phyloP scores from a whole-genome alignment of 2,797 vertebrate genomes.

The Anabacerthia variegaticeps region DNA sequence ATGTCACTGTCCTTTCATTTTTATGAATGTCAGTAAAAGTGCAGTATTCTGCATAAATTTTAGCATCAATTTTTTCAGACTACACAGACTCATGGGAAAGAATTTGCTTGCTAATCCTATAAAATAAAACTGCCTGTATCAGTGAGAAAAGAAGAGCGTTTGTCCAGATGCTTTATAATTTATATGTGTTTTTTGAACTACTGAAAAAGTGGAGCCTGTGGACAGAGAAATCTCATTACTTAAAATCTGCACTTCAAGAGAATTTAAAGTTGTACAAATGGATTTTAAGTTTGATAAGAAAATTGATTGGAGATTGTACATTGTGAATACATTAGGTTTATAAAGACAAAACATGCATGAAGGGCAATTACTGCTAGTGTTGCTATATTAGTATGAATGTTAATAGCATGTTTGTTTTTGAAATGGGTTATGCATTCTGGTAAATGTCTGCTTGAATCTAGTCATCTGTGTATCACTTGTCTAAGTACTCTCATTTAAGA shows the following conservation, averaged over 20 bases:
- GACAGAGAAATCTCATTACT: conserved; percentile 10
- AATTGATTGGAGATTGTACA: conserved; percentile 79
- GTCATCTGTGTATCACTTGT: conserved; percentile 86
- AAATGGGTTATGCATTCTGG: conserved; percentile 84
- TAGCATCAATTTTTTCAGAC: neutral
- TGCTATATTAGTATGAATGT: conserved; percentile 84
- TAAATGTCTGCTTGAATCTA: conserved; percentile 86
- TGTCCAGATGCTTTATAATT: conserved; percentile 42
- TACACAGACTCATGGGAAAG: neutral
- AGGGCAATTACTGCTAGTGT: conserved; percentile 83
- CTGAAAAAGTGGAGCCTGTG: neutral
- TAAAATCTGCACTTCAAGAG: conserved; percentile 60
- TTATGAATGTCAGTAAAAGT: neutral
- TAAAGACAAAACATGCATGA: conserved; percentile 81
- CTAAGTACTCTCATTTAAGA: conserved; percentile 90
- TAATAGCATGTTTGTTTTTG: conserved; percentile 86
- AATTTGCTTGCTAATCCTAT: neutral
- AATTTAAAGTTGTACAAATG: conserved; percentile 73
- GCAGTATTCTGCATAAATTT: neutral
- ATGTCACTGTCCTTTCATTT: neutral
- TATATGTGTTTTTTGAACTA: neutral
- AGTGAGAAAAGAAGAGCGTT: neutral
- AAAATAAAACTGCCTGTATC: neutral
- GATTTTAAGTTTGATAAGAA: conserved; percentile 76
- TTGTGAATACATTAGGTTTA: conserved; percentile 81